Evolutionary conservation across 2,113 vertebrate genomes (phyloP).

Genomic region (Dryoscopus gambensis): DNA sequence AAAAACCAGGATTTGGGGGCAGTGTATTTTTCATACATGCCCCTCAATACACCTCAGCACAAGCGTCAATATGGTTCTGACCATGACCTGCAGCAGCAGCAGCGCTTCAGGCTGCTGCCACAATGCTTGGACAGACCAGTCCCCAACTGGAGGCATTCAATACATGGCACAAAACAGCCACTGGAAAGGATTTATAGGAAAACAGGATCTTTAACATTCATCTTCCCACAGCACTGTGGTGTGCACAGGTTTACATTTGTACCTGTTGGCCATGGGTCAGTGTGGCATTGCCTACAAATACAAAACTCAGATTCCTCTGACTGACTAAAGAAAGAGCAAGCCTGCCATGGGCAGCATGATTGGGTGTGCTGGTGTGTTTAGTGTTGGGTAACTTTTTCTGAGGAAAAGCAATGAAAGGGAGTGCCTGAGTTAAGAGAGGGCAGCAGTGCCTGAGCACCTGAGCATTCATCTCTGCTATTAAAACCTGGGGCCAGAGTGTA

Average conservation of each 20-base stretch:
- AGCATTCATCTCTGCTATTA: fast-evolving
- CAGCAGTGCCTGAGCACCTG: fast-evolving
- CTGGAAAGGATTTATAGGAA: background rate
- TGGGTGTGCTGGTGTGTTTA: background rate
- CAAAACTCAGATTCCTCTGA: background rate
- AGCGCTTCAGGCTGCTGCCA: fast-evolving
- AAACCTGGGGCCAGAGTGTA: background rate
- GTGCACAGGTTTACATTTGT: background rate
- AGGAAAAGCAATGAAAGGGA: background rate
- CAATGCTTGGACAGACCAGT: fast-evolving
- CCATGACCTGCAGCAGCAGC: background rate
- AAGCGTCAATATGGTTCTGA: background rate
- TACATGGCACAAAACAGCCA: fast-evolving
- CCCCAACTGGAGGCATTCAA: fast-evolving
- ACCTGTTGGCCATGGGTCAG: fast-evolving
- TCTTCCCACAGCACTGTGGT: background rate
- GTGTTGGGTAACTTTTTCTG: too few relatives aligned
- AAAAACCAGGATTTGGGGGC: background rate
- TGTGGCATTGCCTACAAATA: fast-evolving
- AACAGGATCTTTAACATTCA: background rate
- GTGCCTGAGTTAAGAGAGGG: fast-evolving
- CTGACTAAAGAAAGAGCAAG: background rate
- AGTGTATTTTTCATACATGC: fast-evolving
- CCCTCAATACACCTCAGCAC: background rate
- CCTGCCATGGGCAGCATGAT: too few relatives aligned